Evolutionary conservation across 2,113 vertebrate species (phyloP).

Genomic region (Rhineura floridana): DNA sequence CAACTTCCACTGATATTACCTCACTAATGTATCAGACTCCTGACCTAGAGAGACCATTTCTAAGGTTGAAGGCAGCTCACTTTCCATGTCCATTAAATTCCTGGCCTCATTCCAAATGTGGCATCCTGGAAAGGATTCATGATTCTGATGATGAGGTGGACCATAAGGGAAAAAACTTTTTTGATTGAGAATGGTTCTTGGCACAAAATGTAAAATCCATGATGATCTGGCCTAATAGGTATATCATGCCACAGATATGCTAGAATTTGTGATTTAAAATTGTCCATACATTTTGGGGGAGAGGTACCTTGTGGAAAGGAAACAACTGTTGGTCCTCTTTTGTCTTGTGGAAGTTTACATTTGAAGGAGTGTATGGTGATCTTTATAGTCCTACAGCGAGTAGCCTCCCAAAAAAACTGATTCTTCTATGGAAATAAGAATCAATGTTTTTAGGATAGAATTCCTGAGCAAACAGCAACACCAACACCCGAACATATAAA

Average conservation of each 20-base stretch:
- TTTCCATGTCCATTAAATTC: background rate
- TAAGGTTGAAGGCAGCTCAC: background rate
- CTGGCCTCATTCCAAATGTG: slow-evolving; percentile 22
- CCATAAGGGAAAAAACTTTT: background rate
- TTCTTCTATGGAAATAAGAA: background rate
- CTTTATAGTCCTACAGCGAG: background rate
- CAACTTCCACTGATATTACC: slow-evolving; percentile 6
- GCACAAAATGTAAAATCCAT: background rate
- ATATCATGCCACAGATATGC: background rate
- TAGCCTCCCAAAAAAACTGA: background rate
- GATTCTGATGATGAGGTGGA: background rate
- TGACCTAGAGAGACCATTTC: slow-evolving; percentile 23
- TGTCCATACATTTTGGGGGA: background rate
- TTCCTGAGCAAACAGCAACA: slow-evolving; percentile 45
- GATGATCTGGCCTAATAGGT: background rate
- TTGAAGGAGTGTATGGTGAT: background rate
- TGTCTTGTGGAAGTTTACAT: background rate
- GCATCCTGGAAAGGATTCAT: background rate
- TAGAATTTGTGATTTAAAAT: background rate
- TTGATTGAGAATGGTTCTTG: background rate
- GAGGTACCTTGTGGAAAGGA: background rate
- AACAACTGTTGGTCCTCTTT: background rate
- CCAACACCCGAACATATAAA: slow-evolving; percentile 6
- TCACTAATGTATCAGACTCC: slow-evolving; percentile 45
- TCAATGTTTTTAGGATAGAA: slow-evolving; percentile 43